Percentiles rank a stretch among this genome's conserved stretches.
These are phyloP conservation scores for Pseudocheirus occidentalis DNA, from an alignment of 2,797 vertebrate genomes.

Conservation along the genomic window DNA sequence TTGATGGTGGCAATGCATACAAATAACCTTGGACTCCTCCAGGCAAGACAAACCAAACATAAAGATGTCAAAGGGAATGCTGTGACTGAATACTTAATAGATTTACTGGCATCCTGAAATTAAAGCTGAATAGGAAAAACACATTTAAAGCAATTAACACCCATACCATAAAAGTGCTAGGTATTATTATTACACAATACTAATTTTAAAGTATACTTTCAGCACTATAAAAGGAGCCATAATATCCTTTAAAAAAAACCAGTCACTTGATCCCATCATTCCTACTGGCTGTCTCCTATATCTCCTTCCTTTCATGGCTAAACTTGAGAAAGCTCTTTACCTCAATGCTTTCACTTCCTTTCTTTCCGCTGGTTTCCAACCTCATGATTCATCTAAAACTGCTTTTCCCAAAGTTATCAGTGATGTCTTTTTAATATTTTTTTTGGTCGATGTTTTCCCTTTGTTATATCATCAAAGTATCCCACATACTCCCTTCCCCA, in stretches of 20 bases:
- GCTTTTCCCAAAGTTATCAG: background rate
- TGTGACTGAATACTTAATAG: background rate
- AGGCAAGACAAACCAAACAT: background rate
- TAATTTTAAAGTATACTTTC: background rate
- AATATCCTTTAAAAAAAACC: background rate
- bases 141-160: background rate
- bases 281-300: background rate
- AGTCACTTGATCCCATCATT: background rate
- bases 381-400: background rate
- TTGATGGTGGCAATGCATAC: background rate
- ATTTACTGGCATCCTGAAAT: background rate
- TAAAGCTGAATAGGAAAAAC: background rate
- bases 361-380: background rate
- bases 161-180: background rate
- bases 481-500: background rate
- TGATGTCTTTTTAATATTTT: background rate
- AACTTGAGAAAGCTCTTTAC: background rate
- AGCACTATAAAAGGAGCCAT: background rate
- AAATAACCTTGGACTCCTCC: background rate
- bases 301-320: background rate
- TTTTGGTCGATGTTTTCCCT: background rate
- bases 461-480: background rate
- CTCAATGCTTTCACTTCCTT: background rate
- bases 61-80: background rate
- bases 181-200: background rate